Conservation (phyloP, 2,797 vertebrate species). For the Chelon labrosus region DNA sequence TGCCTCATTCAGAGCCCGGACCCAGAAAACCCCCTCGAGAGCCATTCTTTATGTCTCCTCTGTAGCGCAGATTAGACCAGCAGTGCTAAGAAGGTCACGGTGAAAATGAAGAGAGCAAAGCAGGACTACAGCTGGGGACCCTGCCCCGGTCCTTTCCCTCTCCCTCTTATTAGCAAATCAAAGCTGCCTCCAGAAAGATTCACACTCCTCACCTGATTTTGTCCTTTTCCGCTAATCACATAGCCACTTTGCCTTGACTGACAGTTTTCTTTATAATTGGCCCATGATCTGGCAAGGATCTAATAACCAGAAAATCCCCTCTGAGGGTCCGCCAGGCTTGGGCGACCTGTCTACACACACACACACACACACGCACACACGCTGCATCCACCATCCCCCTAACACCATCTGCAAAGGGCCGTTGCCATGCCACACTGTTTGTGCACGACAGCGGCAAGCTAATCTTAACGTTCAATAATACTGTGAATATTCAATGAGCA, state of each 20-base stretch:
- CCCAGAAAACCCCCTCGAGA: conserved; percentile 79
- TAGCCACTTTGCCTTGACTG: conserved; percentile 99
- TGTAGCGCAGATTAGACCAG: conserved; percentile 91
- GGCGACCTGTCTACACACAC: conserved; percentile 90
- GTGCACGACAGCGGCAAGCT: conserved; percentile 86
- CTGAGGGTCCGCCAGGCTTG: conserved; percentile 96
- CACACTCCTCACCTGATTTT: conserved; percentile 99
- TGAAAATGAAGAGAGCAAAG: conserved; percentile 96
- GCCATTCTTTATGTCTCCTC: conserved; percentile 82
- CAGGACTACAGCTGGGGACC: conserved; percentile 97
- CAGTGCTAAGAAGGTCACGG: conserved; percentile 98
- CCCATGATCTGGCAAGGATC: conserved; percentile 99
- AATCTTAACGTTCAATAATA: conserved; percentile 99
- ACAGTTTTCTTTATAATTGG: conserved; percentile 99
- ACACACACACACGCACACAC: conserved; percentile 46
- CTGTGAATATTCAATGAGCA: conserved; percentile 99
- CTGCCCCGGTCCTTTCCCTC: conserved; percentile 89
- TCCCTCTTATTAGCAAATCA: conserved; percentile 99
- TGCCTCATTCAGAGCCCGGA: conserved; percentile 86
- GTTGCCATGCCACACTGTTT: conserved; percentile 90
- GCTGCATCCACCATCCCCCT: conserved; percentile 66
- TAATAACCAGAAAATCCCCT: conserved; percentile 99
- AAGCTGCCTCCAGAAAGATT: conserved; percentile 98
- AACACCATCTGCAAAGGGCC: conserved; percentile 82
- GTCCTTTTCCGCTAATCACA: conserved; percentile 99